Conservation (phyloP, 2,888 invertebrate species). For the Choreutis nemorana region DNA sequence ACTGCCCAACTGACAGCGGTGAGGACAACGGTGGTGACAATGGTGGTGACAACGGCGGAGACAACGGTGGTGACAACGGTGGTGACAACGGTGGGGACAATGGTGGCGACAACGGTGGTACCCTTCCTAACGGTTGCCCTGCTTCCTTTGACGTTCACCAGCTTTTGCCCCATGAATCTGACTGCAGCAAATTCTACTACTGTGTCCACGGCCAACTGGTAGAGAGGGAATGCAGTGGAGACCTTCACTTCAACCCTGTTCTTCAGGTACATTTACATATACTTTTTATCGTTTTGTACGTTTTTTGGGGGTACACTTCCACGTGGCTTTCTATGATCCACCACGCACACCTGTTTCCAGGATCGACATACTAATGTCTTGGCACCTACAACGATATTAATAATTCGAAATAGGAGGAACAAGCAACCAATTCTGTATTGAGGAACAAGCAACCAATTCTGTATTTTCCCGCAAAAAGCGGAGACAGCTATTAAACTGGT, state of each 20-base stretch:
- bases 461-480: too few species aligned
- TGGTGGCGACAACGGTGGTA: background rate
- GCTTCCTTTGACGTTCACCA: slow-evolving; percentile 9
- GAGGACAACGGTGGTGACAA: slow-evolving; percentile 5
- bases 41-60: slow-evolving; percentile 3
- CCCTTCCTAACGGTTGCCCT: slow-evolving; percentile 10
- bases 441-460: too few species aligned
- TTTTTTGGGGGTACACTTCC: too few species aligned
- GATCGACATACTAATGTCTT: too few species aligned
- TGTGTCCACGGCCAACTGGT: slow-evolving; percentile 9
- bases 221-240: slow-evolving; percentile 7
- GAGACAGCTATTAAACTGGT: too few species aligned
- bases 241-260: slow-evolving; percentile 11
- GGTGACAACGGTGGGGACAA: slow-evolving; percentile 1
- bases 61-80: slow-evolving; percentile 4
- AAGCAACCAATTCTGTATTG: too few species aligned
- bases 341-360: too few species aligned
- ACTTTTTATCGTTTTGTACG: too few species aligned
- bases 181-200: slow-evolving; percentile 8
- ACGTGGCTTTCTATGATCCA: too few species aligned
- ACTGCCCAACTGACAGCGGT: slow-evolving; percentile 4
- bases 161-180: slow-evolving; percentile 10
- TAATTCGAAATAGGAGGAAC: too few species aligned
- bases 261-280: slow-evolving; percentile 8
- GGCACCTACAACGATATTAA: too few species aligned